phyloP scores from a whole-genome alignment of 2,113 vertebrate species.

The Sorex araneus region DNA sequence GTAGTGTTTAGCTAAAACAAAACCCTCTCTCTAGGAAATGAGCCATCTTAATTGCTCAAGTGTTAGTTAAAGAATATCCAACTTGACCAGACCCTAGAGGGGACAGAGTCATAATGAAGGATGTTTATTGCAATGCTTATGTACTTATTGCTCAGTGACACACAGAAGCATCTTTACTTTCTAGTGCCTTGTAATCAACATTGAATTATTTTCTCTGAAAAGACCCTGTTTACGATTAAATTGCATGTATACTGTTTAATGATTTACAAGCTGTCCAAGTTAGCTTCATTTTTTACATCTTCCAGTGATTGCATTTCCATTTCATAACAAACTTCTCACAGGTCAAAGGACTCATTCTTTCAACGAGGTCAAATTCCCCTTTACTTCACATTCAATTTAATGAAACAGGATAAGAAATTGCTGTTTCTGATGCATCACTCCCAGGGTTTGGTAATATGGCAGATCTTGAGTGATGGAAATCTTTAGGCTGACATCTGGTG shows the following conservation, averaged over 20 bases:
- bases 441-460: not conserved
- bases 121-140: constrained; percentile 53
- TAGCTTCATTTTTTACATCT: not conserved
- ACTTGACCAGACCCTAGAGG: constrained; percentile 67
- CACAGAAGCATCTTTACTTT: constrained; percentile 40
- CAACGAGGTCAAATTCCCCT: constrained; percentile 42
- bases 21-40: constrained; percentile 59
- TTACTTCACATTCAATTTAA: constrained; percentile 57
- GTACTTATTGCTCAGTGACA: constrained; percentile 63
- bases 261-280: constrained; percentile 32
- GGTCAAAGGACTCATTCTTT: constrained; percentile 62
- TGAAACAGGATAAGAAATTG: not conserved
- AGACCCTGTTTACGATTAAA: constrained; percentile 40
- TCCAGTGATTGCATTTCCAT: constrained; percentile 58
- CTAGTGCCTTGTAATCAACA: constrained; percentile 53
- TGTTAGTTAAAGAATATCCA: constrained; percentile 54
- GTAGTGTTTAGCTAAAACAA: constrained; percentile 58
- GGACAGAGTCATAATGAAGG: constrained; percentile 57
- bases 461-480: constrained; percentile 2
- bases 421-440: not conserved
- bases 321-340: constrained; percentile 50
- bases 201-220: constrained; percentile 55
- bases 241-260: constrained; percentile 21
- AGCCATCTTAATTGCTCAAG: constrained; percentile 63
- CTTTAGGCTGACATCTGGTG: constrained; percentile 24